Evolutionary conservation across 2,113 vertebrate genomes (phyloP), one percentile per base, ranked within the genome.

Genomic region (Rhinoptilus africanus): DNA sequence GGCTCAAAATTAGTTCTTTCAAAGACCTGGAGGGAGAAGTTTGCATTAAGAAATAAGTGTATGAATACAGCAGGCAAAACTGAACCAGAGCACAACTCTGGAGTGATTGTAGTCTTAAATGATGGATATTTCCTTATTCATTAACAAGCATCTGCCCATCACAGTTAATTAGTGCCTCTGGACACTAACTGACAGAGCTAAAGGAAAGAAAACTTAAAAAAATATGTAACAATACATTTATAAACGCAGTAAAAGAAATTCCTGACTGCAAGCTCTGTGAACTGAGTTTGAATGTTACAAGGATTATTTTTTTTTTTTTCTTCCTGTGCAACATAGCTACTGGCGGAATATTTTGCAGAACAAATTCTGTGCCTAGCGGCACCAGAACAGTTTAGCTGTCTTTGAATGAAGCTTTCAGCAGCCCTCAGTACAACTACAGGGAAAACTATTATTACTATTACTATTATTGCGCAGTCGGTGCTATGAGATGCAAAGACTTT

Each of bases 11-110:
- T 47, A 90, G 60, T 43, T 89, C 64, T 93, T 82, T 82, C 78
- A 92, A 89, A 90, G 80, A 89, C 71, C 92, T 91, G 93, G 83
- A 96, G 92, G 96, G 95, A 94, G 85, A 96, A 93, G 96, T 98
- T 98, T 98, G 98, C 98, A 96, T 79, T 95, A 96, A 95, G 93
- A 98, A 98, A 97, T 94, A 53, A 69, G 14, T 62, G 17, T 37
- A 32, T 8, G 4, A 82, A 35, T 82, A 53, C 47, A 72, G 84
- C 43, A 85, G 53, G 53, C 81, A 91, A 92, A 89, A 91, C 53
- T 81, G 83, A 93, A 92, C 67, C 67, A 67, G 74, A 83, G 69
- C 88, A 64, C 80, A 83, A 6, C 71, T 82, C 39, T 47, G 68
- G 47, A 89, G 88, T 69, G 45, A 74, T 71, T 64, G 24, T 47